phyloP scores from a whole-genome alignment of 2,797 vertebrate genomes.

The Leucoraja ocellata region DNA sequence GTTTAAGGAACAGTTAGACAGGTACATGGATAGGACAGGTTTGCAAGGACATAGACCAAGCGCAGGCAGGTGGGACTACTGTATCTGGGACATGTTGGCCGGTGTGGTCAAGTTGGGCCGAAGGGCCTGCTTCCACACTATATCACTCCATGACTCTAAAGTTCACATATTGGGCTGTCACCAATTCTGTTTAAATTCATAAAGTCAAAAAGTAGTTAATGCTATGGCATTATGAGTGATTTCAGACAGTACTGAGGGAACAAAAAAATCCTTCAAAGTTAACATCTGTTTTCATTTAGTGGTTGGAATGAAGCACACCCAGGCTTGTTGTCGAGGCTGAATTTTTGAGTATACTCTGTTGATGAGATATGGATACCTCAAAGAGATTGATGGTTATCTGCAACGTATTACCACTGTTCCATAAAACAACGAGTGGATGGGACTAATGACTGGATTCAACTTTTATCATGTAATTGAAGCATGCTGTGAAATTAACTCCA shows the following conservation, averaged over 20 bases:
- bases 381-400: neutral
- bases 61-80: no score
- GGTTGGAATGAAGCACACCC: conserved; percentile 1
- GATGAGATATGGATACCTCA: neutral
- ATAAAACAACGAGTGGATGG: neutral
- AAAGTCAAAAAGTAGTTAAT: neutral
- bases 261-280: neutral
- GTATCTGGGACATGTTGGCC: no score
- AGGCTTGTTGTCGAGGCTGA: conserved; percentile 10
- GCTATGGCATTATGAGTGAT: neutral
- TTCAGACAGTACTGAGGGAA: neutral
- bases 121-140: no score
- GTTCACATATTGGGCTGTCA: neutral
- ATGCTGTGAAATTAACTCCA: neutral
- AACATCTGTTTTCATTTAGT: neutral
- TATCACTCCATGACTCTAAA: neutral
- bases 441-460: neutral
- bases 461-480: neutral
- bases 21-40: no score
- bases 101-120: no score
- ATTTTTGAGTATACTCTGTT: neutral
- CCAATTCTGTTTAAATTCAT: neutral
- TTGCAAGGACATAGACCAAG: no score
- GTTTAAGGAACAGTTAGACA: no score
- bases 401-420: neutral